A percentile compares a stretch with the other conserved stretches of the same genome.
phyloP scores from a whole-genome alignment of 1,140 invertebrate genomes.

The Pseudomyrmex concolor region DNA sequence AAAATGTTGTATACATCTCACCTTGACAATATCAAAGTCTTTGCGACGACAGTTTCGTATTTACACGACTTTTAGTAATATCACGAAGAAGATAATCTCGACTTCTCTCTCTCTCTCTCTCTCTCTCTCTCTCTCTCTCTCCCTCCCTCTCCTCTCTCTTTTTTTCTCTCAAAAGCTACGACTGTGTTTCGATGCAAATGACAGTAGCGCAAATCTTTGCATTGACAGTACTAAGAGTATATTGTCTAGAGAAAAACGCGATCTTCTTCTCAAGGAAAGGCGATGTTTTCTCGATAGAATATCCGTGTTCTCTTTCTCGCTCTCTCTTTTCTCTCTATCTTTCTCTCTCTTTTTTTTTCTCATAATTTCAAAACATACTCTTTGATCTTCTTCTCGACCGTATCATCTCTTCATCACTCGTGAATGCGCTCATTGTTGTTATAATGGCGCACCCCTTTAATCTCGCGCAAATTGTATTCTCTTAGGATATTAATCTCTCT shows the following conservation, averaged over 20 bases:
- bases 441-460: conserved; percentile 23
- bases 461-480: conserved; percentile 12
- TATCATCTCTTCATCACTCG: conserved; percentile 18
- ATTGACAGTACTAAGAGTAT: conserved; percentile 42
- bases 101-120: not conserved
- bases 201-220: conserved; percentile 46
- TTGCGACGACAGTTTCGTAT: conserved; percentile 14
- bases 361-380: conserved; percentile 30
- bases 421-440: conserved; percentile 16
- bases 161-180: not conserved
- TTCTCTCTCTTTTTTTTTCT: not conserved
- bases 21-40: not conserved
- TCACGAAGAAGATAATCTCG: conserved; percentile 17
- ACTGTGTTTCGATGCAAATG: conserved; percentile 42
- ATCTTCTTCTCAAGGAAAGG: not conserved
- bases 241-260: conserved; percentile 36
- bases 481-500: not conserved
- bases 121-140: no score
- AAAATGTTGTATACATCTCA: not conserved
- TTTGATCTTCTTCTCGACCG: conserved; percentile 31
- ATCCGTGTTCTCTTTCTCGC: conserved; percentile 10
- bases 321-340: no score
- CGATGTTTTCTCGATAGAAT: conserved; percentile 39
- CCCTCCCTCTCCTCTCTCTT: no score
- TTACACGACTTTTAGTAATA: conserved; percentile 28